phyloP scores from a whole-genome alignment of 2,113 vertebrate genomes.

The Anhinga rufa region DNA sequence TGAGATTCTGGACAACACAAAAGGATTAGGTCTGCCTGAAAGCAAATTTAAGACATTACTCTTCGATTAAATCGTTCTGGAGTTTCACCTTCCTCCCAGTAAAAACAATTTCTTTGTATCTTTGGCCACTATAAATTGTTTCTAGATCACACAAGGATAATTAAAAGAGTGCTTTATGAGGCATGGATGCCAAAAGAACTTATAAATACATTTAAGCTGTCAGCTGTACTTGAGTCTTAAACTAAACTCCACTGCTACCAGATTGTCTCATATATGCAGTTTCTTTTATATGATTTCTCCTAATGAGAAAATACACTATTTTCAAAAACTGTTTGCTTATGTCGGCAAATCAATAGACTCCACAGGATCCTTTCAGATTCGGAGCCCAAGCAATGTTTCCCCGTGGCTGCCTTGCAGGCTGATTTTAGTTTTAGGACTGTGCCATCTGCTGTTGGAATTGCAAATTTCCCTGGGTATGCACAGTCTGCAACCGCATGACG shows the following conservation, averaged over 20 bases:
- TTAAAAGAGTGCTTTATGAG: neutral
- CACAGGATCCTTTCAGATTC: neutral
- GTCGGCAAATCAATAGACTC: neutral
- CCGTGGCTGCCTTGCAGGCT: neutral
- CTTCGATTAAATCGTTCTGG: neutral
- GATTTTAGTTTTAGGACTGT: constrained; percentile 57
- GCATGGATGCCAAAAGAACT: neutral
- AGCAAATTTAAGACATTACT: neutral
- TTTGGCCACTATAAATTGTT: neutral
- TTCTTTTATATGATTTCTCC: neutral
- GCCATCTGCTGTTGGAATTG: constrained; percentile 64
- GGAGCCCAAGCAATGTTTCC: neutral
- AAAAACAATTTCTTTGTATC: neutral
- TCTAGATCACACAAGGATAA: neutral
- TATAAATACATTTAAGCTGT: neutral
- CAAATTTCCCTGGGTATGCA: neutral
- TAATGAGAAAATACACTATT: neutral
- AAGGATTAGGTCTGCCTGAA: neutral
- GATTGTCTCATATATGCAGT: neutral
- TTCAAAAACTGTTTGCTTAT: neutral
- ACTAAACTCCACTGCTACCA: neutral
- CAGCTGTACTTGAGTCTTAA: neutral
- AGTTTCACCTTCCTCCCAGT: neutral
- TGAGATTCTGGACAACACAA: neutral
- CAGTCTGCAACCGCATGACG: neutral